Conservation (phyloP, 2,113 vertebrate species). For the Lycaon pictus region DNA sequence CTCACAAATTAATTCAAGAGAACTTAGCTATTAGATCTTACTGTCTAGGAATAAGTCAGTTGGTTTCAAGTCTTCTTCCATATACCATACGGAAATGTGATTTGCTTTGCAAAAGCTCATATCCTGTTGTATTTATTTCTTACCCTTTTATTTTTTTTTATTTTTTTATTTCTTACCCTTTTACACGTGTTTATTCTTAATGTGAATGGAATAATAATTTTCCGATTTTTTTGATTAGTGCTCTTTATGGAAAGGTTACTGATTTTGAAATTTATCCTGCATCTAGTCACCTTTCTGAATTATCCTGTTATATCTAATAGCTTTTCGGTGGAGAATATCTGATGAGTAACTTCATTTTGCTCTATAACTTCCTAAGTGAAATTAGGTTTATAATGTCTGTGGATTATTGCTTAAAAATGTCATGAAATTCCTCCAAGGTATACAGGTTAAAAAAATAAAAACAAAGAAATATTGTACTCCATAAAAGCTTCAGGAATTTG, state of each 20-base stretch:
- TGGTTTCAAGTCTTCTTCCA: not conserved
- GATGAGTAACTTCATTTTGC: not conserved
- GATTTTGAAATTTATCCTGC: not conserved
- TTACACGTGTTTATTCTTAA: not conserved
- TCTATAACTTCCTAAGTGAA: not conserved
- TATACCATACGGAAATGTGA: not conserved
- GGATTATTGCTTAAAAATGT: not conserved
- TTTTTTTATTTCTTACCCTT: not conserved
- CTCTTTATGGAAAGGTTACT: not conserved
- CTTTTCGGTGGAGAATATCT: not conserved
- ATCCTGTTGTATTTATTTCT: not conserved
- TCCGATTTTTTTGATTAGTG: not conserved
- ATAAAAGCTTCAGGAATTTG: not conserved
- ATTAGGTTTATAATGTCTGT: not conserved
- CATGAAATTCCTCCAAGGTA: not conserved
- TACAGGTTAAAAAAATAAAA: not conserved
- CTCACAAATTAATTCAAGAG: not conserved
- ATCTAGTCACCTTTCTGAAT: not conserved
- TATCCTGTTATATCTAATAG: not conserved
- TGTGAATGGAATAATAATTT: constrained; percentile 8
- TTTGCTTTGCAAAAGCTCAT: not conserved
- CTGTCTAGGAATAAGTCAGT: not conserved
- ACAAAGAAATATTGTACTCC: constrained; percentile 1
- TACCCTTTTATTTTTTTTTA: not conserved
- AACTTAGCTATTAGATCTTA: not conserved